phyloP scores from a whole-genome alignment of 1,140 invertebrate species.

The Pseudomyrmex dendroicus region DNA sequence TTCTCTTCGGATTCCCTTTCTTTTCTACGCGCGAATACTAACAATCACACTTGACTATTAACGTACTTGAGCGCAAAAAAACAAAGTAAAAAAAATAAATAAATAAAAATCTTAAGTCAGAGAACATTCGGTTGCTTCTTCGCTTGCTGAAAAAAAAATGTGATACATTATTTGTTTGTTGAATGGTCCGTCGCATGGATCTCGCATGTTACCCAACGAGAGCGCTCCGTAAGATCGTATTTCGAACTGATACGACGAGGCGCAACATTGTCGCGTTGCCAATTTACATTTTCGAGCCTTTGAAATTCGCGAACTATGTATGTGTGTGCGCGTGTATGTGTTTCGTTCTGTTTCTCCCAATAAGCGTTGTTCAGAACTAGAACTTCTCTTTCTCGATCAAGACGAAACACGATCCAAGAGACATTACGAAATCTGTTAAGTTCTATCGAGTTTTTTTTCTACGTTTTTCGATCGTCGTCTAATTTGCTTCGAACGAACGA shows the following conservation, averaged over 20 bases:
- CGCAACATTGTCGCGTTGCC: slow-evolving; percentile 11
- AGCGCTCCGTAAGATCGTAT: slow-evolving; percentile 17
- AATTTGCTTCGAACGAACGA: slow-evolving; percentile 20
- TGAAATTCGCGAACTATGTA: not conserved
- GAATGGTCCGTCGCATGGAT: slow-evolving; percentile 44
- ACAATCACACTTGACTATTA: slow-evolving; percentile 6
- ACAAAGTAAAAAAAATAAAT: no score
- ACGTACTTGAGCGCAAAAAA: slow-evolving; percentile 39
- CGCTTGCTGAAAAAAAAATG: slow-evolving; percentile 62
- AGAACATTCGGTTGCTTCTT: slow-evolving; percentile 64
- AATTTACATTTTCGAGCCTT: not conserved
- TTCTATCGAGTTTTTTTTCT: slow-evolving; percentile 10
- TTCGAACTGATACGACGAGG: slow-evolving; percentile 36
- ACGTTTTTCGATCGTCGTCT: not conserved
- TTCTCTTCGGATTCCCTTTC: not conserved
- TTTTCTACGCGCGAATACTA: not conserved
- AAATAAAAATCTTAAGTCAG: slow-evolving; percentile 35
- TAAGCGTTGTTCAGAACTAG: not conserved
- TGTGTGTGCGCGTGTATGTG: not conserved
- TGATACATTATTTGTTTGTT: slow-evolving; percentile 60
- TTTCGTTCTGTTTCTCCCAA: slow-evolving; percentile 14
- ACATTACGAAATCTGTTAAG: slow-evolving; percentile 21
- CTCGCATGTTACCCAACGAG: slow-evolving; percentile 20
- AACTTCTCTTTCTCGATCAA: slow-evolving; percentile 9
- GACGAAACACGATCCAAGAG: slow-evolving; percentile 36